Conservation (phyloP, 2,797 vertebrate genomes). For the Pipistrellus pygmaeus region DNA sequence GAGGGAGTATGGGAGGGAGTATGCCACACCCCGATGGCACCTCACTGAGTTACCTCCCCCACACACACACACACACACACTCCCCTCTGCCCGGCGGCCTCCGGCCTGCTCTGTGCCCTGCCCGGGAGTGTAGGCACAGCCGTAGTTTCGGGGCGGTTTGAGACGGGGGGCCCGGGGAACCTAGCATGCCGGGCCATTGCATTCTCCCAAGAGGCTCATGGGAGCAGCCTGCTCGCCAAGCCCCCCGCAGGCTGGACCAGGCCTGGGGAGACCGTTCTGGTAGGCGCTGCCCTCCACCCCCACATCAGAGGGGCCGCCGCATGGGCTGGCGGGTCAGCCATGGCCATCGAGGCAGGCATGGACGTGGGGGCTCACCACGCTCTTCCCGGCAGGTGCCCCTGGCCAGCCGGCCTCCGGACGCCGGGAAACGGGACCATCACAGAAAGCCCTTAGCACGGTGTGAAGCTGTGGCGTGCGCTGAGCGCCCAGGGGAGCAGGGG, state of each 20-base stretch:
- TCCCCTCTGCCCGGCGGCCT: background rate
- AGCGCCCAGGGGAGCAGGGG: background rate
- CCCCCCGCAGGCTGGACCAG: background rate
- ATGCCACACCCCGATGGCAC: background rate
- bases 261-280: background rate
- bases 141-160: background rate
- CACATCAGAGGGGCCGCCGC: background rate
- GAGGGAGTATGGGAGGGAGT: background rate
- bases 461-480: rapidly evolving
- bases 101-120: rapidly evolving
- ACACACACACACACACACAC: too few species aligned
- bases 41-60: background rate
- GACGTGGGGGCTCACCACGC: background rate
- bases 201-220: background rate
- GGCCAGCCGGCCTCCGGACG: background rate
- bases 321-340: background rate
- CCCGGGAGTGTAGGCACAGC: background rate
- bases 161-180: background rate
- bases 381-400: background rate
- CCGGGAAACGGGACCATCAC: background rate
- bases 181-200: background rate
- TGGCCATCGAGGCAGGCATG: background rate
- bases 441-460: background rate
- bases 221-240: background rate
- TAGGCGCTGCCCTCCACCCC: background rate